phyloP scores from a whole-genome alignment of 2,888 invertebrate genomes.

The Dusona sp. region DNA sequence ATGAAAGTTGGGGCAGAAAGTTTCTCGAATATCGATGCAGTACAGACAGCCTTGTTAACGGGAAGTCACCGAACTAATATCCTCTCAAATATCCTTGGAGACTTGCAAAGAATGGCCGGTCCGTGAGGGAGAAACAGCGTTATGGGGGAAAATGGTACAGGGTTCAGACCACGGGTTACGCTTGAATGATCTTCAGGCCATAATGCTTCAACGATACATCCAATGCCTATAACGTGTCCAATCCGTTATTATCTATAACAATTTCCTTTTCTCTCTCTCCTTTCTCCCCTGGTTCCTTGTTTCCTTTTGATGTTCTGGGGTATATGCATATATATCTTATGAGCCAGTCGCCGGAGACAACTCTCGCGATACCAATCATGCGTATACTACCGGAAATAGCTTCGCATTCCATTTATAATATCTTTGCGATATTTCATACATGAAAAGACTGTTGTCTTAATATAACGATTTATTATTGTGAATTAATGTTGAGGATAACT shows the following conservation, averaged over 20 bases:
- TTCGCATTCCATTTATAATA: constrained; percentile 48
- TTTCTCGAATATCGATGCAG: constrained; percentile 56
- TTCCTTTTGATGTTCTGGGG: constrained; percentile 32
- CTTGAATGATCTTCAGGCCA: constrained; percentile 56
- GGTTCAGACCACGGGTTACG: constrained; percentile 52
- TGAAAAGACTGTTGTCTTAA: neutral
- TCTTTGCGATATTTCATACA: neutral
- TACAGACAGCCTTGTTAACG: constrained; percentile 23
- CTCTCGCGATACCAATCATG: constrained; percentile 30
- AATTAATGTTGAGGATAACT: neutral
- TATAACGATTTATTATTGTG: neutral
- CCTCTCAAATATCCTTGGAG: constrained; percentile 56
- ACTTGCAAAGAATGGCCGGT: constrained; percentile 32
- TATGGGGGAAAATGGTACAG: neutral
- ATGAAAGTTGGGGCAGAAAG: constrained; percentile 40
- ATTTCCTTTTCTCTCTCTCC: constrained; percentile 23
- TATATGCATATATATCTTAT: constrained; percentile 31
- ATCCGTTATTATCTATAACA: constrained; percentile 20
- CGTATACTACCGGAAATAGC: constrained; percentile 50
- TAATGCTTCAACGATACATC: constrained; percentile 60
- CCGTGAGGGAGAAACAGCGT: neutral
- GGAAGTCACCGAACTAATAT: constrained; percentile 64
- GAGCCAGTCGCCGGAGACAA: constrained; percentile 40
- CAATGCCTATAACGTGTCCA: constrained; percentile 49
- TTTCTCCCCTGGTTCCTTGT: constrained; percentile 5